phyloP scores from a whole-genome alignment of 2,888 invertebrate species.

The Euspilapteryx auroguttella region DNA sequence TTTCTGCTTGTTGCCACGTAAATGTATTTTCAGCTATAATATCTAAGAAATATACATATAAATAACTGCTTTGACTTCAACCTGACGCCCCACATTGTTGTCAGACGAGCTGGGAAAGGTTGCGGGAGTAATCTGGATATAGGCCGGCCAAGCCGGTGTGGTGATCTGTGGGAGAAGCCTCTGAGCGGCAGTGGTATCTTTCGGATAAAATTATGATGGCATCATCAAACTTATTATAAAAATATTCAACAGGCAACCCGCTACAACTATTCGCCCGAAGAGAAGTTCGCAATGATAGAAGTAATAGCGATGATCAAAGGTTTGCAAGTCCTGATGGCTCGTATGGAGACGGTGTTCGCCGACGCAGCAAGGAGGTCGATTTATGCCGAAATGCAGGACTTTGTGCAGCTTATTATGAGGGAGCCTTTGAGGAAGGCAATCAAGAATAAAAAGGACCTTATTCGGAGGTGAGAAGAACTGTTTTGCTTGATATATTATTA shows the following conservation, averaged over 20 bases:
- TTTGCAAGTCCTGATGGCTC: constrained; percentile 92
- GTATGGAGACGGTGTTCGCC: constrained; percentile 88
- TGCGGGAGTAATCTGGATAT: too few species aligned
- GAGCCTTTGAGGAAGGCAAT: constrained; percentile 95
- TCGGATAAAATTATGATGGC: too few species aligned
- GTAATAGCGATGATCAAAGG: constrained; percentile 99
- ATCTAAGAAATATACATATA: too few species aligned
- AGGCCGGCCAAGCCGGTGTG: too few species aligned
- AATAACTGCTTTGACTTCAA: too few species aligned
- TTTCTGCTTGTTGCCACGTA: too few species aligned
- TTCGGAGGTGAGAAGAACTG: constrained; percentile 69
- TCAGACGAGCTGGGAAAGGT: too few species aligned
- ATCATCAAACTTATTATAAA: too few species aligned
- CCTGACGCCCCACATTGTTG: too few species aligned
- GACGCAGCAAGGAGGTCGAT: constrained; percentile 70
- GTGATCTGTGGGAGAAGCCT: too few species aligned
- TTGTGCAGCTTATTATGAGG: constrained; percentile 85
- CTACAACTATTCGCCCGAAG: constrained; percentile 96
- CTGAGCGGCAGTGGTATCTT: too few species aligned
- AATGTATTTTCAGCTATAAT: too few species aligned
- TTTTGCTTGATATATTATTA: neutral
- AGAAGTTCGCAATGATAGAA: constrained; percentile 97
- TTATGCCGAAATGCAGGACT: constrained; percentile 95
- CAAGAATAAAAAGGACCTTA: constrained; percentile 96
- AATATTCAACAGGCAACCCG: constrained; percentile 91